Conservation (phyloP, 2,113 vertebrate genomes). For the Strix aluco region DNA sequence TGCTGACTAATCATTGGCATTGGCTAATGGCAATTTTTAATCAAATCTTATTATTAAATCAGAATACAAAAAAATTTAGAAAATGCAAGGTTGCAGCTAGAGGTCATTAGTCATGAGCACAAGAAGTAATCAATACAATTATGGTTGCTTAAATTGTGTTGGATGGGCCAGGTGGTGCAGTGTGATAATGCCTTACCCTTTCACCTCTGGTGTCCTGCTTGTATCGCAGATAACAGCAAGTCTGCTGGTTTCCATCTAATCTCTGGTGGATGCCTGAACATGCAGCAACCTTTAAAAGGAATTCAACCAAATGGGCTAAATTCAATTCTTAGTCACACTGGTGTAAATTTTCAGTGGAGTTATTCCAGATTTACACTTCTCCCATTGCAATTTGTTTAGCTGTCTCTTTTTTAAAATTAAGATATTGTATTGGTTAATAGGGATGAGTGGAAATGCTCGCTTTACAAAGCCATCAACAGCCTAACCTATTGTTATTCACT, state of each 20-base stretch:
- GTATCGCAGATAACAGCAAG: not conserved
- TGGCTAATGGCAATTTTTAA: constrained; percentile 65
- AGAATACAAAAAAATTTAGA: constrained; percentile 57
- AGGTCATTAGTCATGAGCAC: constrained; percentile 64
- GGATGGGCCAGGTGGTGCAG: constrained; percentile 47
- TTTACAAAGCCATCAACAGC: not conserved
- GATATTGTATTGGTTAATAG: not conserved
- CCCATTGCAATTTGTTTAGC: not conserved
- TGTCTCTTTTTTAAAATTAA: not conserved
- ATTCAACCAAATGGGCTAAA: not conserved
- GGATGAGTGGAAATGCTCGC: not conserved
- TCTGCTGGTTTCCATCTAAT: not conserved
- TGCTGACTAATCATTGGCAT: constrained; percentile 65
- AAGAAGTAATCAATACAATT: constrained; percentile 65
- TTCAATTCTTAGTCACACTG: not conserved
- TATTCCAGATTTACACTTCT: not conserved
- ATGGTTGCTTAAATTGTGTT: constrained; percentile 39
- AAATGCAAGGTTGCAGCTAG: constrained; percentile 62
- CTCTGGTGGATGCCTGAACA: not conserved
- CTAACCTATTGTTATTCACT: not conserved
- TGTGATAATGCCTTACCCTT: constrained; percentile 60
- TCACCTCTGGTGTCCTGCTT: constrained; percentile 24
- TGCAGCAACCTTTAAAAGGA: constrained; percentile 12
- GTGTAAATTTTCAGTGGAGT: not conserved
- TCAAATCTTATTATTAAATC: constrained; percentile 70